Percentiles rank a stretch among this genome's conserved stretches.
Evolutionary conservation across 2,113 vertebrate genomes (phyloP).

Genomic region (Tiliqua scincoides): DNA sequence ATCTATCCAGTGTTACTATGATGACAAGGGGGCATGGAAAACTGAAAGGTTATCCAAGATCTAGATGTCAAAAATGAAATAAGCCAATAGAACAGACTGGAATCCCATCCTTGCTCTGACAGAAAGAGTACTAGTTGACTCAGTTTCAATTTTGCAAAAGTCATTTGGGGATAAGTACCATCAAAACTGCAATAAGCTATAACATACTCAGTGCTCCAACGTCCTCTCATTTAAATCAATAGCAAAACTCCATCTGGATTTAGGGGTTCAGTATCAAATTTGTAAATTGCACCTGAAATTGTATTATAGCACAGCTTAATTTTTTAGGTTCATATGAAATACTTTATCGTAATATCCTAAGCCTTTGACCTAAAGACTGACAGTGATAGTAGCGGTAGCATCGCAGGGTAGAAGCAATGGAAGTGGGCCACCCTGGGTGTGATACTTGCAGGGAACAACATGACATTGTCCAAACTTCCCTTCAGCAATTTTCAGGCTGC

Average conservation of each 20-base stretch:
- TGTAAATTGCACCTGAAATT: background rate
- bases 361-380: background rate
- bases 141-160: background rate
- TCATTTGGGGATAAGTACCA: background rate
- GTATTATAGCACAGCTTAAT: background rate
- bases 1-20: background rate
- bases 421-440: too few species aligned
- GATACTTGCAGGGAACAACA: too few species aligned
- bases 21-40: background rate
- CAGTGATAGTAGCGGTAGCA: too few species aligned
- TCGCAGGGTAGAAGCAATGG: too few species aligned
- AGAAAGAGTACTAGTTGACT: background rate
- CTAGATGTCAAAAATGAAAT: background rate
- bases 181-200: background rate
- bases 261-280: background rate
- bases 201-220: background rate
- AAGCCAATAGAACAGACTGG: background rate
- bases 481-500: too few species aligned
- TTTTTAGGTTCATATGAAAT: background rate
- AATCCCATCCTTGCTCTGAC: background rate
- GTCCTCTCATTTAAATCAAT: constrained; percentile 12
- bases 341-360: background rate
- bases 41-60: background rate
- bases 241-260: background rate
- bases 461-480: too few species aligned